Evolutionary conservation across 2,888 invertebrate species (phyloP).

Genomic region (Zonitis immaculata): DNA sequence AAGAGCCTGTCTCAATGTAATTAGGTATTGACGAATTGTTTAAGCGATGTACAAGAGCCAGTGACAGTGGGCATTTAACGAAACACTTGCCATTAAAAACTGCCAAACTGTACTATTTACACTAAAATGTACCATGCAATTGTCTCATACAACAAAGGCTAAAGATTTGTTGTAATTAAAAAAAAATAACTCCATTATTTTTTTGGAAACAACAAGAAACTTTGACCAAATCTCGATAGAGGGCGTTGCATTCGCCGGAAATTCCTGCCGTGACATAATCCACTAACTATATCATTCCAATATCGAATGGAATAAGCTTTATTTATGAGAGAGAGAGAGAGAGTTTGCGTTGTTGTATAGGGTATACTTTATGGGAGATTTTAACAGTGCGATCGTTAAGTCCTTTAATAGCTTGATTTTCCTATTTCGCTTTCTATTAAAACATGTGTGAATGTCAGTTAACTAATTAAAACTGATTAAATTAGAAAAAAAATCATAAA

Average conservation of each 20-base stretch:
- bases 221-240: neutral
- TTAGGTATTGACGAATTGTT: too few relatives aligned
- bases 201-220: neutral
- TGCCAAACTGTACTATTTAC: too few relatives aligned
- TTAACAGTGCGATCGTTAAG: slow-evolving; percentile 21
- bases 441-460: slow-evolving; percentile 24
- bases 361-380: slow-evolving; percentile 29
- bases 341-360: slow-evolving; percentile 30
- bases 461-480: slow-evolving; percentile 20
- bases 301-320: slow-evolving; percentile 26
- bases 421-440: slow-evolving; percentile 11
- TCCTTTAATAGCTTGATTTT: slow-evolving; percentile 19
- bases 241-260: neutral
- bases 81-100: too few relatives aligned
- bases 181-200: neutral
- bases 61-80: too few relatives aligned
- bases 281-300: slow-evolving; percentile 26
- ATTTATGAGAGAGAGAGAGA: too few relatives aligned
- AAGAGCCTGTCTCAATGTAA: too few relatives aligned
- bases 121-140: too few relatives aligned
- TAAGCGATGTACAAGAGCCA: too few relatives aligned
- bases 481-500: slow-evolving; percentile 12
- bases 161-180: neutral
- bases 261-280: slow-evolving; percentile 22
- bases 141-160: too few relatives aligned